Evolutionary conservation across 2,888 invertebrate species (phyloP), one percentile per base, ranked within the genome.

Genomic region (Axea sp.): DNA sequence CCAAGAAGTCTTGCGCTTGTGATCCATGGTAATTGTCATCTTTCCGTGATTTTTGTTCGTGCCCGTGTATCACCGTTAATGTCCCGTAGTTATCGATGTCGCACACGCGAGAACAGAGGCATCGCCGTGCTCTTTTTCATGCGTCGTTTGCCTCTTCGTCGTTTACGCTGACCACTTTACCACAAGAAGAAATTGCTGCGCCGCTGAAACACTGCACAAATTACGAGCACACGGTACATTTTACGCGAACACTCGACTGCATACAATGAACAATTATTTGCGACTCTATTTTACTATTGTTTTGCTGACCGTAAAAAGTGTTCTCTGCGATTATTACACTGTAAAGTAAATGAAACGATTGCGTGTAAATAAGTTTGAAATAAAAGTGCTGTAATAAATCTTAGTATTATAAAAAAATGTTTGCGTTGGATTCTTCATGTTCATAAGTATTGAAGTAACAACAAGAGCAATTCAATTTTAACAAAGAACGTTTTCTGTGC

Each of bases 1-100:
- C 90, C 89, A 90, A 76, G 90, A 90, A 68, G 87, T 88, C 83
- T 89, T 90, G 80, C 90, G 88, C 76, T 88, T 89, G 81, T 89
- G 88, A 74, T 89, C 89, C 88, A 89, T 88, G 78, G 88, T 84
- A 77, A 89, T 87, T 79, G 89, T 89, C 88, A 88, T 88, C 53
- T 65, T 76, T 51, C 31, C 45, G 65, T 67, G 60, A 55, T 45
- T 41, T 45, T 55, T 39, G 28, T 17, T 51, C 53, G 39, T 41
- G 49, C 9, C 28, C 6, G 55, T 24, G 55, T 55, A 39, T 55
- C 51, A 47, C 71, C 71, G 67, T 73, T 71, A 76, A 76, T 73
- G 67, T 76, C 41, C 55, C 47, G 35, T 65, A 53, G 76, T 73
- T 71, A 73, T 76, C 64, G 76, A 67, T 59, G 73, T 71, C 71